Evolutionary conservation across 1,140 invertebrate genomes (phyloP).

Genomic region (Pseudomyrmex gracilis): DNA sequence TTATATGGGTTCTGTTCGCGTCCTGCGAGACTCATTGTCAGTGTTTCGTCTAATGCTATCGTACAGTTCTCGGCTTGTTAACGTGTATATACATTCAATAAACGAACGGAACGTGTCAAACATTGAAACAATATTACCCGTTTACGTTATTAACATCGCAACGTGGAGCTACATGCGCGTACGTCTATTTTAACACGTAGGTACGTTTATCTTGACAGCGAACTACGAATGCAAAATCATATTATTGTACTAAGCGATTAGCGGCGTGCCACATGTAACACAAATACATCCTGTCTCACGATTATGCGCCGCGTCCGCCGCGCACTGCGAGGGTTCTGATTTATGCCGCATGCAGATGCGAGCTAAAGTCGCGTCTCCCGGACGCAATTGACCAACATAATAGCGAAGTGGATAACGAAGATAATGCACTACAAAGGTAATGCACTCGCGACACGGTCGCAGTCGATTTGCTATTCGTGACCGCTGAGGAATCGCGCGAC

Average conservation of each 20-base stretch:
- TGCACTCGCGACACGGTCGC: not conserved
- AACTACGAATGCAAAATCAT: conserved; percentile 26
- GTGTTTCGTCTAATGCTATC: too few relatives aligned
- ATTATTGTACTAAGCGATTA: conserved; percentile 61
- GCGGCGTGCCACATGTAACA: conserved; percentile 42
- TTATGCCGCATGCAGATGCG: conserved; percentile 56
- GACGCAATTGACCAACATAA: conserved; percentile 51
- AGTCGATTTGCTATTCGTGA: not conserved
- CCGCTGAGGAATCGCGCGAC: not conserved
- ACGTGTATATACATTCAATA: not conserved
- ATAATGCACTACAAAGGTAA: conserved; percentile 33
- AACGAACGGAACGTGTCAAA: not conserved
- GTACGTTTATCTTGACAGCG: conserved; percentile 30
- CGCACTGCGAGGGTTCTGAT: conserved; percentile 44
- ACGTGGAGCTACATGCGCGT: not conserved
- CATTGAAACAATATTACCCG: not conserved
- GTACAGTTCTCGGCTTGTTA: not conserved
- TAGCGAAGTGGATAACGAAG: conserved; percentile 31
- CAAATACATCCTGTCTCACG: conserved; percentile 49
- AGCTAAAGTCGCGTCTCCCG: conserved; percentile 37
- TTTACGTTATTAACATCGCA: conserved; percentile 30
- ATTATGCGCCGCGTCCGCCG: conserved; percentile 40
- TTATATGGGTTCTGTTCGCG: too few relatives aligned
- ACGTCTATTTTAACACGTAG: conserved; percentile 20
- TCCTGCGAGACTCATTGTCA: too few relatives aligned